Conservation (phyloP, 23 tunicate species). For the Trididemnum clinides region DNA sequence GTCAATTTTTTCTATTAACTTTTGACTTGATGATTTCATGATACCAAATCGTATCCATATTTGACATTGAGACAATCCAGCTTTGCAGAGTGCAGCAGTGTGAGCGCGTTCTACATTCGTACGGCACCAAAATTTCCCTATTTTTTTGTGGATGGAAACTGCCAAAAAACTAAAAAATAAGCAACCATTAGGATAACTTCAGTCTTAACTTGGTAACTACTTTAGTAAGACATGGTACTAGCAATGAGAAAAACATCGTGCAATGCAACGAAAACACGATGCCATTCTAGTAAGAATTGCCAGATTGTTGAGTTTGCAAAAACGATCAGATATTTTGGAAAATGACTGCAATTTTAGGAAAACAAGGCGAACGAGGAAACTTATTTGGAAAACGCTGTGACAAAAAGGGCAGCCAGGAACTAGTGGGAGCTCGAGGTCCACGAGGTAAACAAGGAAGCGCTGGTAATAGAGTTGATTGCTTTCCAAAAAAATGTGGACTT, state of each 20-base stretch:
- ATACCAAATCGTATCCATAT: no score
- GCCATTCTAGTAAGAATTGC: no score
- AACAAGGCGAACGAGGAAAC: conserved; percentile 8
- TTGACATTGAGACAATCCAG: no score
- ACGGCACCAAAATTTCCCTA: neutral
- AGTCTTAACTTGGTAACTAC: no score
- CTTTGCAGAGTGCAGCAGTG: no score
- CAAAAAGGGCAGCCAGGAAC: conserved; percentile 1
- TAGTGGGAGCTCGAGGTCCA: conserved; percentile 12
- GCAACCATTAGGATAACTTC: neutral
- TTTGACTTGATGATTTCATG: no score
- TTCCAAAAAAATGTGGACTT: neutral
- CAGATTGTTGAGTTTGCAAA: no score
- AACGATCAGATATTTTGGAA: no score
- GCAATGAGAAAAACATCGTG: no score
- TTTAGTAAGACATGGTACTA: no score
- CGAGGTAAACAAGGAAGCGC: neutral
- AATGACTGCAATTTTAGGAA: neutral
- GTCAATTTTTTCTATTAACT: no score
- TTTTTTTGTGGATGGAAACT: neutral
- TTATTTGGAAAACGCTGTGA: neutral
- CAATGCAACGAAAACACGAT: no score
- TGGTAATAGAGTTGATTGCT: neutral
- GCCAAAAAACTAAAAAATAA: neutral
- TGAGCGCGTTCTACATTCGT: neutral